Percentiles rank a stretch among this genome's conserved stretches.
phyloP scores from a whole-genome alignment of 1,140 invertebrate genomes.

The Schmidtea mediterranea region DNA sequence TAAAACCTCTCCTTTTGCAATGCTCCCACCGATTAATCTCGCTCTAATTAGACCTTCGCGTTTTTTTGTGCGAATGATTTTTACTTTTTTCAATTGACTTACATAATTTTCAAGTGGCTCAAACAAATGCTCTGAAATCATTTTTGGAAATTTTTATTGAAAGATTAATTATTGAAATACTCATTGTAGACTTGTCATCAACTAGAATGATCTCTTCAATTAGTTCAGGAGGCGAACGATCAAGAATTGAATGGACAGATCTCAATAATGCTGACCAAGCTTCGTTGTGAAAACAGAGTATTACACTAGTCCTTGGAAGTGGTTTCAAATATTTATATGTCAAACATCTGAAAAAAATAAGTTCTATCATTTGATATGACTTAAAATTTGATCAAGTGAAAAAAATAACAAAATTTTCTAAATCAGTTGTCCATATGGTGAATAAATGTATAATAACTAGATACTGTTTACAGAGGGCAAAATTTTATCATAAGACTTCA shows the following conservation, averaged over 20 bases:
- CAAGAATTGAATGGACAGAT: conserved; percentile 59
- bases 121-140: conserved; percentile 7
- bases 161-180: conserved; percentile 22
- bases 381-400: too few relatives aligned
- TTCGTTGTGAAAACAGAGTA: conserved; percentile 60
- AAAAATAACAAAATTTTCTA: too few relatives aligned
- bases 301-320: conserved; percentile 63
- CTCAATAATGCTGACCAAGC: conserved; percentile 51
- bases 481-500: too few relatives aligned
- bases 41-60: conserved; percentile 49
- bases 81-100: conserved; percentile 43
- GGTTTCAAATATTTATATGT: background rate
- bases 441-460: too few relatives aligned
- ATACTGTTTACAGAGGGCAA: too few relatives aligned
- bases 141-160: background rate
- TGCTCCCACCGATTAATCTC: conserved; percentile 50
- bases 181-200: conserved; percentile 74
- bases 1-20: conserved; percentile 57
- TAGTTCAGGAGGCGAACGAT: conserved; percentile 43
- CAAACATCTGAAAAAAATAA: too few relatives aligned
- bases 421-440: too few relatives aligned
- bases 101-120: conserved; percentile 4
- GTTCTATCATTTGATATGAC: too few relatives aligned
- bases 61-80: conserved; percentile 44
- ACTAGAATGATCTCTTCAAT: conserved; percentile 74